Conservation (phyloP, 2,888 invertebrate species). For the Podabrus alpinus region DNA sequence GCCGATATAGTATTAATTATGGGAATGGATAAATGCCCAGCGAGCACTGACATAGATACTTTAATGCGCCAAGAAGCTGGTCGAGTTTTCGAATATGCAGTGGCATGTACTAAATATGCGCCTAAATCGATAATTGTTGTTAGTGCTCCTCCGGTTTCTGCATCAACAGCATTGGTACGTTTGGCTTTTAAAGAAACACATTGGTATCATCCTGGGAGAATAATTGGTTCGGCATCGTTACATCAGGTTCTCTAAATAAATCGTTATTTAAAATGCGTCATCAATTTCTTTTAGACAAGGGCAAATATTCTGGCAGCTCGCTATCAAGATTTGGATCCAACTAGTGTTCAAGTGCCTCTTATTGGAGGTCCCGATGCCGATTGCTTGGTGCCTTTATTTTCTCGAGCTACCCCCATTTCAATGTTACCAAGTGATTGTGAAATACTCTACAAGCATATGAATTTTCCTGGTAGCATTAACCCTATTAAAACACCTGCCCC, state of each 20-base stretch:
- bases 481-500: neutral
- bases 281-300: constrained; percentile 52
- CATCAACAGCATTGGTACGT: constrained; percentile 60
- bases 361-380: constrained; percentile 68
- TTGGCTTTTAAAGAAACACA: constrained; percentile 54
- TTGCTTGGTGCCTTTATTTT: constrained; percentile 67
- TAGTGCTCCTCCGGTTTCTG: constrained; percentile 60
- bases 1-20: constrained; percentile 50
- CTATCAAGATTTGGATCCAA: constrained; percentile 62
- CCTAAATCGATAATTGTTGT: constrained; percentile 61
- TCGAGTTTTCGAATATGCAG: constrained; percentile 49
- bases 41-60: constrained; percentile 37
- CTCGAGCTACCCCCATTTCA: constrained; percentile 59
- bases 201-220: constrained; percentile 53
- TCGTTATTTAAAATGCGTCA: neutral
- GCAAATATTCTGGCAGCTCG: constrained; percentile 67
- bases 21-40: constrained; percentile 34
- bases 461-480: neutral
- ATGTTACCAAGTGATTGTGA: constrained; percentile 48
- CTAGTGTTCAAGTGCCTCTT: constrained; percentile 65
- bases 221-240: constrained; percentile 49
- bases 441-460: constrained; percentile 1
- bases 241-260: constrained; percentile 40
- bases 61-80: constrained; percentile 44
- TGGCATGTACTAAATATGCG: constrained; percentile 59